Conservation (phyloP, 1,140 invertebrate species). For the Hestina assimilis region DNA sequence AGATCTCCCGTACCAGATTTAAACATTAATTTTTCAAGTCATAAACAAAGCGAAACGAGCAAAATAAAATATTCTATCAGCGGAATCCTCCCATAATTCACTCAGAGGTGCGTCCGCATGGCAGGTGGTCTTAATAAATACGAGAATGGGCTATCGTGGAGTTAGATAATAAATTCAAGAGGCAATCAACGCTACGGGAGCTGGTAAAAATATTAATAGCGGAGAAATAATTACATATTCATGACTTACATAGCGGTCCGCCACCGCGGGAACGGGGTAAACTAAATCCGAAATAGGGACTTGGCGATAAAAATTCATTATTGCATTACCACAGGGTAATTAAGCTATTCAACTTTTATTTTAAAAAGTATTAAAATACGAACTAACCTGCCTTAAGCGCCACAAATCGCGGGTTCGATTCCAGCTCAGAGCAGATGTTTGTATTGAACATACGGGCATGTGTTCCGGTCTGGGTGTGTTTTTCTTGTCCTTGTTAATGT, state of each 20-base stretch:
- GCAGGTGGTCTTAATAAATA: slow-evolving; percentile 78
- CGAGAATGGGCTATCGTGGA: slow-evolving; percentile 69
- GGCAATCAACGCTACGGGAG: slow-evolving; percentile 74
- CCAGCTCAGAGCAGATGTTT: too few species aligned
- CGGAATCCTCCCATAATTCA: slow-evolving; percentile 71
- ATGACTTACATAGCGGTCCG: slow-evolving; percentile 54
- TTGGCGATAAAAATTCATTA: slow-evolving; percentile 30
- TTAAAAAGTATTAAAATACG: too few species aligned
- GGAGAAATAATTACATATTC: slow-evolving; percentile 76
- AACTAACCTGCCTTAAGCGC: too few species aligned
- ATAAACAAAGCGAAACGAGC: slow-evolving; percentile 45
- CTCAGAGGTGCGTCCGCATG: slow-evolving; percentile 59
- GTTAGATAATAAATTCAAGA: slow-evolving; percentile 77
- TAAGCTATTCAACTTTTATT: neutral
- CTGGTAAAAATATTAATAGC: slow-evolving; percentile 76
- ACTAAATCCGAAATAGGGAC: slow-evolving; percentile 53
- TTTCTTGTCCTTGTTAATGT: too few species aligned
- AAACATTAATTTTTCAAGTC: slow-evolving; percentile 37
- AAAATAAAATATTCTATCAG: slow-evolving; percentile 78
- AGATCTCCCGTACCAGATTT: slow-evolving; percentile 8
- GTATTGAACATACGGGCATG: too few species aligned
- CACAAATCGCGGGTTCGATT: too few species aligned
- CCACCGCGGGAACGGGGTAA: slow-evolving; percentile 42
- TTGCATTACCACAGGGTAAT: slow-evolving; percentile 4
- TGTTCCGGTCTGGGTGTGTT: too few species aligned